Percentiles rank a stretch among this genome's conserved stretches.
Evolutionary conservation across 2,888 invertebrate species (phyloP).

Genomic region (Noctua comes): DNA sequence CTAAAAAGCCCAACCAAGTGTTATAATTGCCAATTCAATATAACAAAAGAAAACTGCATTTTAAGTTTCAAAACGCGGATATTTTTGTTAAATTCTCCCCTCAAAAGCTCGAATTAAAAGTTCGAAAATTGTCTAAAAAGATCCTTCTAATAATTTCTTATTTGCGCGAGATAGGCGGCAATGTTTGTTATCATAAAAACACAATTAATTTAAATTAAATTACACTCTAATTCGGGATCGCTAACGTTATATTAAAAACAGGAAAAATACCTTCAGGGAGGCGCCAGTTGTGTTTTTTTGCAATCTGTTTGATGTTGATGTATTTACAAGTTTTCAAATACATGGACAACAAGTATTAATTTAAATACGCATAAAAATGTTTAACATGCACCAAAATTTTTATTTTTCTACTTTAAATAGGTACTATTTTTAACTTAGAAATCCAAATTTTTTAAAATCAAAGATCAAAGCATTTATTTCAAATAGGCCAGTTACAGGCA

Average conservation of each 20-base stretch:
- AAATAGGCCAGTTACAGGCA: too few relatives aligned
- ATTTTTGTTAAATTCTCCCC: conserved; percentile 27
- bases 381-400: too few relatives aligned
- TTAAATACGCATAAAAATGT: not conserved
- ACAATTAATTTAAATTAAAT: conserved; percentile 74
- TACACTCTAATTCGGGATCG: conserved; percentile 69
- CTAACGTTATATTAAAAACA: conserved; percentile 64
- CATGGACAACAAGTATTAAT: not conserved
- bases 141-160: conserved; percentile 74
- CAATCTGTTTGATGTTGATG: not conserved
- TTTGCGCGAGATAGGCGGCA: conserved; percentile 63
- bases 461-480: too few relatives aligned
- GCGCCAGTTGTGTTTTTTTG: not conserved
- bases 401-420: not conserved
- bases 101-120: conserved; percentile 70
- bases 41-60: conserved; percentile 16
- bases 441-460: too few relatives aligned
- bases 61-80: not conserved
- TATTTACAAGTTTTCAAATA: not conserved
- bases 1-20: not conserved
- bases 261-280: conserved; percentile 28
- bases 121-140: conserved; percentile 70
- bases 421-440: not conserved
- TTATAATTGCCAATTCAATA: too few relatives aligned
- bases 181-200: conserved; percentile 72